Percentiles rank a stretch among this genome's conserved stretches.
Conservation (phyloP, 2,888 invertebrate genomes). For the Chrysolina haemoptera region DNA sequence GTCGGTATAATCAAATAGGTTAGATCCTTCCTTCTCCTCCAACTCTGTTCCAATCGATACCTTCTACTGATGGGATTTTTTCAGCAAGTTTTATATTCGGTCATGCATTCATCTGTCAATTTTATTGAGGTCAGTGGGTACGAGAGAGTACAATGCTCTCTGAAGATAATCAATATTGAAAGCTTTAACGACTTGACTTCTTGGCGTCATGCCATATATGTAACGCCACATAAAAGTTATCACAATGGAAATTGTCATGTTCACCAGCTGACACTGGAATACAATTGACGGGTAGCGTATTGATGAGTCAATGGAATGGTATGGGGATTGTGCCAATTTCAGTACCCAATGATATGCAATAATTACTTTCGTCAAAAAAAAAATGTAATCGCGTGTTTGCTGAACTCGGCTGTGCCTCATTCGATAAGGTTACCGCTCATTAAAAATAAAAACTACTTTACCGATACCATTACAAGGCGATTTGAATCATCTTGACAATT, state of each 20-base stretch:
- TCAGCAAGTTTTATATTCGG: background rate
- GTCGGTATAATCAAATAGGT: no score
- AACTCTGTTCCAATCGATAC: no score
- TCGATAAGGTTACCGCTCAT: no score
- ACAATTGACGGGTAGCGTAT: background rate
- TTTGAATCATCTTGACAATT: no score
- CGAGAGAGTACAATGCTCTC: constrained; percentile 2
- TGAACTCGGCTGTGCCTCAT: no score
- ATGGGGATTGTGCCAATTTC: background rate
- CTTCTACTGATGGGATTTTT: no score
- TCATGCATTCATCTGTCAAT: background rate
- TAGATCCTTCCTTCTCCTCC: no score
- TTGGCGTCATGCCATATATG: constrained; percentile 4
- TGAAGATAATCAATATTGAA: constrained; percentile 6
- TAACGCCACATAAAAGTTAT: background rate
- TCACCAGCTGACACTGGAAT: background rate
- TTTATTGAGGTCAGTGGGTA: background rate
- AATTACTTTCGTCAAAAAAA: no score
- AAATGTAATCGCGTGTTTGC: no score
- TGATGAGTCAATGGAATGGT: background rate
- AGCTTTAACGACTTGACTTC: constrained; percentile 6
- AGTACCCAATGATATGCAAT: no score
- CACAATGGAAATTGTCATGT: constrained; percentile 1
- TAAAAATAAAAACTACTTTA: no score
- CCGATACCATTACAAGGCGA: no score